Base-by-base conservation (phyloP, 2,888 invertebrate species). In the Acrobasis repandana region DNA sequence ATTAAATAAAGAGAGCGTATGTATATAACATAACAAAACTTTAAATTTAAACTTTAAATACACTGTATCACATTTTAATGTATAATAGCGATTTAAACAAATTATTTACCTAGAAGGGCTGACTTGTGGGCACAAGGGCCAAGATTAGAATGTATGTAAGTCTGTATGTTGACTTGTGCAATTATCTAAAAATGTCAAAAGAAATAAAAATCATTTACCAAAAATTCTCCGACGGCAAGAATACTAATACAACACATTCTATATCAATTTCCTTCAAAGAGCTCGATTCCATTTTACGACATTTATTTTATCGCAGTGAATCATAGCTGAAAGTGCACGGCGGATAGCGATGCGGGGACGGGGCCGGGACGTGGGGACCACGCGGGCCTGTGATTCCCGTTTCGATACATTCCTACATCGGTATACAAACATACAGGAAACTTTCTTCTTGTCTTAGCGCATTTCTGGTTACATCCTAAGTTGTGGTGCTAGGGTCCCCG, bases 241-340 rank as follows among this genome's bases (percentile, higher is more conserved):
- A 56, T 49, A 57, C 50, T 48, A 49, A 46, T 46, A 50, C 34
- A 56, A 43, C 62, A 63, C 47, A 57, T 64, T 61, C 66, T 66
- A 73, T 76, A 79, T 78, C 76, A 79, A 77, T 78, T 78, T 79
- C 77, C 75, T 76, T 71, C 70, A 75, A 69, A 70, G 64, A 63
- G 64, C 67, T 61, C 70, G 75, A 72, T 74, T 68, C 70, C 72
- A 73, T 70, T 78, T 76, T 77, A 76, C 76, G 71, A 70, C 70
- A 67, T 70, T 67, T 66, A 65, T 69, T 69, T 68, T 77, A 77
- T 79, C 79, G 69, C 69, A 67, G 67, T 72, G 75, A 74, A 77
- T 79, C 79, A 61, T 61, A 66, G 66, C 63, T 65, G 64, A 65
- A 63, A 49, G 61, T 51, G 64, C 59, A 59, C 60, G 60, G 60